phyloP scores from a whole-genome alignment of 1,140 invertebrate genomes.

The Drosophila pallidifrons region DNA sequence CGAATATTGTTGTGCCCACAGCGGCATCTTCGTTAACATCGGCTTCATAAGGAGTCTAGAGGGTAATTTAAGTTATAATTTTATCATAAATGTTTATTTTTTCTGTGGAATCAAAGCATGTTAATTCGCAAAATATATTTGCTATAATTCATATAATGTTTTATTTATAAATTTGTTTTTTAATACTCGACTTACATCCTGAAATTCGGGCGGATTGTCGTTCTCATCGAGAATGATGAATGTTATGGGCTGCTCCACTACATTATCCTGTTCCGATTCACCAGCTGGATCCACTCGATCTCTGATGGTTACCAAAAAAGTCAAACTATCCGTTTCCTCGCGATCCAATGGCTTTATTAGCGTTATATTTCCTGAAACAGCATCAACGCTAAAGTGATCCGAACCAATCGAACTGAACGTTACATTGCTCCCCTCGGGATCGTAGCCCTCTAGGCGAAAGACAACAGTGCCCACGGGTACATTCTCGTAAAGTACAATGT shows the following conservation, averaged over 20 bases:
- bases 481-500: conserved; percentile 90
- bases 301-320: conserved; percentile 73
- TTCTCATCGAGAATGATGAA: conserved; percentile 95
- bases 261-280: conserved; percentile 89
- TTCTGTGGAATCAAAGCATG: no score
- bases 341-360: conserved; percentile 92
- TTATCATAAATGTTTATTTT: not conserved
- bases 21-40: conserved; percentile 91
- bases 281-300: conserved; percentile 89
- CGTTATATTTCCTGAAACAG: conserved; percentile 91
- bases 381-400: conserved; percentile 91
- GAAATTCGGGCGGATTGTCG: conserved; percentile 93
- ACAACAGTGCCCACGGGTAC: conserved; percentile 91
- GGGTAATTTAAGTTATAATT: not conserved
- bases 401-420: conserved; percentile 92
- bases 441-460: conserved; percentile 91
- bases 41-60: conserved; percentile 91
- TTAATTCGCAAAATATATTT: no score
- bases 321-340: conserved; percentile 88
- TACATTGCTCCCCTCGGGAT: conserved; percentile 90
- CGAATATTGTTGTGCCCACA: conserved; percentile 90
- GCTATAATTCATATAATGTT: no score
- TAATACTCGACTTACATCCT: conserved; percentile 86
- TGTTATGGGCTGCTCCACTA: conserved; percentile 91
- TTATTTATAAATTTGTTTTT: no score